phyloP scores from a whole-genome alignment of 2,113 vertebrate species.

The Amblyornis subalaris region DNA sequence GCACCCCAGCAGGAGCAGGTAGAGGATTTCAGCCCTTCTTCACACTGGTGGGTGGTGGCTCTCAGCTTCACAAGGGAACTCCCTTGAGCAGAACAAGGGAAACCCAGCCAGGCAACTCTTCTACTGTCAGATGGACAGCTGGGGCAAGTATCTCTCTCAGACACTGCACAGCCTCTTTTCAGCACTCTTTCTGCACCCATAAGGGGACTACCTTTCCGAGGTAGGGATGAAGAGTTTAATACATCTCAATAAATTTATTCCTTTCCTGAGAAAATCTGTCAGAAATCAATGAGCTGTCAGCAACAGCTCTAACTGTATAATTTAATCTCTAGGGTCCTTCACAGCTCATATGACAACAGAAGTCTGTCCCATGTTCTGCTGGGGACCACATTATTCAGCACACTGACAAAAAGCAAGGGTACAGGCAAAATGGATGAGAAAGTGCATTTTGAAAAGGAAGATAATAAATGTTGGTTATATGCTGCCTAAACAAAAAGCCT shows the following conservation, averaged over 20 bases:
- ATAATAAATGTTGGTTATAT: not conserved
- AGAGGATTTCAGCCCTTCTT: not conserved
- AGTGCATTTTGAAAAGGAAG: not conserved
- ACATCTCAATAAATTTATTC: not conserved
- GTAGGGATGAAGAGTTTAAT: not conserved
- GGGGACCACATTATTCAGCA: not conserved
- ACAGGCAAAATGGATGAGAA: not conserved
- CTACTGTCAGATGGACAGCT: not conserved
- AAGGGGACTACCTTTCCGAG: not conserved
- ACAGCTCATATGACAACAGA: not conserved
- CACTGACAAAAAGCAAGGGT: not conserved
- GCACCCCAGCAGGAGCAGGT: not conserved
- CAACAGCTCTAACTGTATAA: not conserved
- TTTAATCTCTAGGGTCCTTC: slow-evolving; percentile 1
- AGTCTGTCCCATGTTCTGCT: not conserved
- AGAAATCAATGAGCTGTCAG: slow-evolving; percentile 11
- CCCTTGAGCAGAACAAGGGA: not conserved
- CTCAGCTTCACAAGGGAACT: not conserved
- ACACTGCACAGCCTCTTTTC: not conserved
- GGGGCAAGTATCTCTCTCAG: not conserved
- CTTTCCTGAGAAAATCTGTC: not conserved
- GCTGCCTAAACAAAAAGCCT: not conserved
- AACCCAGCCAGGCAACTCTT: not conserved
- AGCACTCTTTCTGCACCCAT: not conserved
- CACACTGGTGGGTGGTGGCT: not conserved